phyloP scores from a whole-genome alignment of 2,113 vertebrate species.

The Clarias batrachus region DNA sequence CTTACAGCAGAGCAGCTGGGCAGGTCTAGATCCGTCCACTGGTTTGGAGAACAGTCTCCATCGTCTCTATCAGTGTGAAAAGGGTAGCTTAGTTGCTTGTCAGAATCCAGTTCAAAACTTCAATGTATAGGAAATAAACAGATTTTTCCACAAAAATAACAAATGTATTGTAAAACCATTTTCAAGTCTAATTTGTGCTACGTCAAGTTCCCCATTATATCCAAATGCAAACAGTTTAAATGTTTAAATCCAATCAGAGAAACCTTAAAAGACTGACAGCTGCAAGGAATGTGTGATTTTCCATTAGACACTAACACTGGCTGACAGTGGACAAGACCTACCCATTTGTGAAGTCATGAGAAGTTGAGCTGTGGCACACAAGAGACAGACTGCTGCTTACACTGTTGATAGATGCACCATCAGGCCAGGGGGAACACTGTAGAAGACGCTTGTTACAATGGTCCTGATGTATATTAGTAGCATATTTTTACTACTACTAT shows the following conservation, averaged over 20 bases:
- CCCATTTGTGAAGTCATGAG: constrained; percentile 83
- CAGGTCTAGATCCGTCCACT: constrained; percentile 79
- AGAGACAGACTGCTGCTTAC: constrained; percentile 79
- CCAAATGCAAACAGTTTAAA: not conserved
- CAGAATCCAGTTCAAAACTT: not conserved
- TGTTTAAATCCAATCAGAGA: not conserved
- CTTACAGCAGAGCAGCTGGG: constrained; percentile 85
- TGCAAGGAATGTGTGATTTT: not conserved
- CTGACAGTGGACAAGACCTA: constrained; percentile 64
- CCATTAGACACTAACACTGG: not conserved
- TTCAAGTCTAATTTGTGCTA: not conserved
- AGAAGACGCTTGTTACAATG: not conserved
- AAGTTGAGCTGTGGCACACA: constrained; percentile 82
- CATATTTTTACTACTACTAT: not conserved
- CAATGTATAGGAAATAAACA: not conserved
- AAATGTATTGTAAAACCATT: not conserved
- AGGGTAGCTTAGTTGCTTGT: not conserved
- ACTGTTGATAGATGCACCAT: constrained; percentile 77
- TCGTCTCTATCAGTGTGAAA: constrained; percentile 11
- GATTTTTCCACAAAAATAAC: not conserved
- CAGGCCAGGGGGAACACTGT: constrained; percentile 90
- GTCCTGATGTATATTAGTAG: not conserved
- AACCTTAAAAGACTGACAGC: not conserved
- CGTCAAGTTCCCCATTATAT: not conserved
- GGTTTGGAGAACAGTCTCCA: constrained; percentile 87